Percentiles rank a stretch among this genome's conserved stretches.
Evolutionary conservation across 1,140 invertebrate genomes (phyloP).

Genomic region (Anoplolepis gracilipes): DNA sequence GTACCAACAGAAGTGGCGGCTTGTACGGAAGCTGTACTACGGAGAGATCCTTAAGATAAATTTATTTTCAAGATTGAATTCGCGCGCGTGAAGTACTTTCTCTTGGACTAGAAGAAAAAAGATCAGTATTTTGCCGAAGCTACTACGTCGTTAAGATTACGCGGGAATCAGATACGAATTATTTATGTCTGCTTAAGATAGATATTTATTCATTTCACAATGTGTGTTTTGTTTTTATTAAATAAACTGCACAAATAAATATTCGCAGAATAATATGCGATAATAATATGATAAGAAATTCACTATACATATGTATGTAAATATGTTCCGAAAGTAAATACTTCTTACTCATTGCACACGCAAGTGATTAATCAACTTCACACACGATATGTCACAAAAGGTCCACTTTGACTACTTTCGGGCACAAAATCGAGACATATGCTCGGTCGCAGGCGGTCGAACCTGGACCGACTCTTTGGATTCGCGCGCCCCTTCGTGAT

Average conservation of each 20-base stretch:
- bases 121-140: neutral
- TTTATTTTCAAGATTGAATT: slow-evolving; percentile 57
- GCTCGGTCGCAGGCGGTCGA: slow-evolving; percentile 51
- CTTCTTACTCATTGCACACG: neutral
- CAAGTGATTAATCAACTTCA: slow-evolving; percentile 64
- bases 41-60: slow-evolving; percentile 47
- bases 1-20: slow-evolving; percentile 33
- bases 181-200: slow-evolving; percentile 5
- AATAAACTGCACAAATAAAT: neutral
- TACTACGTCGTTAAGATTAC: neutral
- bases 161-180: neutral
- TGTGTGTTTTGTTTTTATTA: neutral
- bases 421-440: slow-evolving; percentile 64
- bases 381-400: slow-evolving; percentile 53
- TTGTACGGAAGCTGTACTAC: slow-evolving; percentile 4
- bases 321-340: neutral
- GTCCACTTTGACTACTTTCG: slow-evolving; percentile 59
- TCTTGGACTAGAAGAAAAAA: slow-evolving; percentile 6
- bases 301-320: neutral
- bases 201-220: neutral
- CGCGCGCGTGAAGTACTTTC: neutral
- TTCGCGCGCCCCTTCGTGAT: slow-evolving; percentile 66
- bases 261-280: neutral
- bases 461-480: slow-evolving; percentile 45
- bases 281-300: no score